Evolutionary conservation across 1,140 invertebrate species (phyloP).

Genomic region (Lethrus apterus): DNA sequence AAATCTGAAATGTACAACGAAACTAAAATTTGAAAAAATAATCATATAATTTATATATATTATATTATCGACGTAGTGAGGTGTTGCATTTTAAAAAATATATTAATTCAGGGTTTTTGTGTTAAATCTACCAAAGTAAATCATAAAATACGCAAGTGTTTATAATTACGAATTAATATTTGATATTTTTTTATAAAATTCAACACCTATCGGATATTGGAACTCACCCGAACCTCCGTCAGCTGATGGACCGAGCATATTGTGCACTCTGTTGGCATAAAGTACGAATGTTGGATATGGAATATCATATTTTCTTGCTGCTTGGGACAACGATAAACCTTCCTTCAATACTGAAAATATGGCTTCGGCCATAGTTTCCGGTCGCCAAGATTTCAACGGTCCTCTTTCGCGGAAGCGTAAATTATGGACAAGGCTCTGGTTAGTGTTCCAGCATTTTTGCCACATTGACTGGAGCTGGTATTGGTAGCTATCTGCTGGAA

Average conservation of each 20-base stretch:
- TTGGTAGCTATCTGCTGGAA: constrained; percentile 84
- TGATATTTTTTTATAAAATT: too few species aligned
- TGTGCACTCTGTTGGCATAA: constrained; percentile 89
- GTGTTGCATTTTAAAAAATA: too few species aligned
- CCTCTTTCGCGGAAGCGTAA: constrained; percentile 84
- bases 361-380: constrained; percentile 89
- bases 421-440: constrained; percentile 80
- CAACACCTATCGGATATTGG: too few species aligned
- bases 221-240: constrained; percentile 77
- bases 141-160: too few species aligned
- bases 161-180: too few species aligned
- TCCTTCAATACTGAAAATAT: constrained; percentile 87
- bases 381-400: constrained; percentile 84
- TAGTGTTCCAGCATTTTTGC: constrained; percentile 91
- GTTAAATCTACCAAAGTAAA: too few species aligned
- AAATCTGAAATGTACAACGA: too few species aligned
- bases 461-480: constrained; percentile 89
- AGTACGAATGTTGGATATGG: constrained; percentile 89
- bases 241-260: constrained; percentile 84
- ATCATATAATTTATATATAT: too few species aligned
- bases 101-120: too few species aligned
- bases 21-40: too few species aligned
- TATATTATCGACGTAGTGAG: too few species aligned
- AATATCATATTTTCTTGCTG: constrained; percentile 86
- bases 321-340: constrained; percentile 80